Evolutionary conservation across 2,797 vertebrate species (phyloP), one percentile per base, ranked within the genome.

Genomic region (Oryzias sinensis): DNA sequence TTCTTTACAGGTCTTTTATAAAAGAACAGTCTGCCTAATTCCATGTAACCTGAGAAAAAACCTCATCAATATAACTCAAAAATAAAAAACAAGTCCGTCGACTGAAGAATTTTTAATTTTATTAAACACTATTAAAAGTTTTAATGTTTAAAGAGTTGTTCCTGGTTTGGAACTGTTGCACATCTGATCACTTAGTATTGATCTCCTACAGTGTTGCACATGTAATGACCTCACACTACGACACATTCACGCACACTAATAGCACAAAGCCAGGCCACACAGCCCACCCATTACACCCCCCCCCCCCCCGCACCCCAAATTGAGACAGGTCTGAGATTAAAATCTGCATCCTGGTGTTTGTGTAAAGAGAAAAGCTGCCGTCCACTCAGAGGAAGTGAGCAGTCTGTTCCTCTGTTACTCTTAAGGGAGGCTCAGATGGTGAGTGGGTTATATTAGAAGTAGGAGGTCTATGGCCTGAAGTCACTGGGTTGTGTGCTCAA

Each of bases 361-460:
- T 61, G 22, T 52, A 68, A 66, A 59, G 55, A 37, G 66, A 77
- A 86, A 89, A 86, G n/a, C 84, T 82, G 81, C 72, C 68, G 83
- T 71, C 86, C 88, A 87, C 81, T 83, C 85, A 76, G 72, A 57
- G 71, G 84, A 87, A 84, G 80, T 67, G 69, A 83, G 73, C 77
- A 67, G 74, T 81, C 70, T 70, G 70, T 77, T 73, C 70, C 68
- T 69, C 72, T 60, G 59, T 88, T 82, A 86, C 57, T 59, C 77
- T 64, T 74, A 49, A 83, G 80, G 50, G 52, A 78, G 74, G 73
- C 70, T 89, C 84, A 85, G 79, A 77, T 86, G 81, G 84, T 41
- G 68, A 78, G 84, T 85, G 88, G 85, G 88, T 80, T 84, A 88
- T 72, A 71, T 70, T 74, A 71, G 81, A 83, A 70, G 70, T 76